Conservation (phyloP, 2,888 invertebrate species). For the Agriopis marginaria region DNA sequence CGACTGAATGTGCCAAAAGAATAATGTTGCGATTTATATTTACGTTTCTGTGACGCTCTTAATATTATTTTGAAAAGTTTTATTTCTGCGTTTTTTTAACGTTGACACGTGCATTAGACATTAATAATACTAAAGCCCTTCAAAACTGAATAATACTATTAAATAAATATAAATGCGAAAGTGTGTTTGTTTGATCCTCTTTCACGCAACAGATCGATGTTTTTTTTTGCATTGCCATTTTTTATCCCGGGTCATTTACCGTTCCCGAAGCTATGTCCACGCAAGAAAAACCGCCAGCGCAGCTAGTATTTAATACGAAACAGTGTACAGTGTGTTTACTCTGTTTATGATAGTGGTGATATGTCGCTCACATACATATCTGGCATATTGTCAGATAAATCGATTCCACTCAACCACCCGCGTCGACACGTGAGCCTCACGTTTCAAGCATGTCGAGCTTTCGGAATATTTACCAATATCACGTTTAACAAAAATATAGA, state of each 20-base stretch:
- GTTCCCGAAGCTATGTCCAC: too few species aligned
- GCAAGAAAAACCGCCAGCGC: too few species aligned
- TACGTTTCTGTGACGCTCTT: constrained; percentile 57
- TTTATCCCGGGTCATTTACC: too few species aligned
- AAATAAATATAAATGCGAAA: too few species aligned
- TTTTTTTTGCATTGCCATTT: too few species aligned
- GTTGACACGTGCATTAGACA: constrained; percentile 4
- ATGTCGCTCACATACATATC: constrained; percentile 1
- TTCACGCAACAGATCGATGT: too few species aligned
- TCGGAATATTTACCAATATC: constrained; percentile 23
- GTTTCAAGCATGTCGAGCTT: constrained; percentile 26
- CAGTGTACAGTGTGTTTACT: background rate
- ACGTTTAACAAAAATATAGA: constrained; percentile 19
- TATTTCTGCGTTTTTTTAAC: constrained; percentile 2
- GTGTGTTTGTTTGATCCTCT: too few species aligned
- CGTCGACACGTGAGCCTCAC: constrained; percentile 29
- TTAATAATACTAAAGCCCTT: background rate
- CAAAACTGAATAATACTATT: background rate
- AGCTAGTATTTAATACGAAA: too few species aligned
- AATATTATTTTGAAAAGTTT: constrained; percentile 44
- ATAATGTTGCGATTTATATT: constrained; percentile 57
- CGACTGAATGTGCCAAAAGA: constrained; percentile 64
- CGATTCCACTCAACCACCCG: constrained; percentile 23
- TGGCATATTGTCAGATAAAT: constrained; percentile 33
- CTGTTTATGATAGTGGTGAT: background rate